phyloP scores from a whole-genome alignment of 92 coral and sea anemone species.

The Epizoanthus ramosus region DNA sequence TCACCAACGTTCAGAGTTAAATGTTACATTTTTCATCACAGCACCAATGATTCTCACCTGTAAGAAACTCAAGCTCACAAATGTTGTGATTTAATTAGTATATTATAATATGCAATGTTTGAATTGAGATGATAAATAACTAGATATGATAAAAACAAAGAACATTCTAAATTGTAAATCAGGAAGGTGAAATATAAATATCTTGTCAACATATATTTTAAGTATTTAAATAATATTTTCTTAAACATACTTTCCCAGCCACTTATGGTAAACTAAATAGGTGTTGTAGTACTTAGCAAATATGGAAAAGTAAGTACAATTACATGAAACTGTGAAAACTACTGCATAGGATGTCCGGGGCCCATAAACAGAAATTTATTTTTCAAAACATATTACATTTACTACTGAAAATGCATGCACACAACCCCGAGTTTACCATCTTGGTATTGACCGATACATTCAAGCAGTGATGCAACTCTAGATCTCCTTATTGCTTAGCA shows the following conservation, averaged over 20 bases:
- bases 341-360: too few species aligned
- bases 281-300: too few species aligned
- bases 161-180: too few species aligned
- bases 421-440: background rate
- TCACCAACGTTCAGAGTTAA: background rate
- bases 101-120: background rate
- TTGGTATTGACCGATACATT: background rate
- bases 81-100: background rate
- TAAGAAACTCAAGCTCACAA: slow-evolving; percentile 37
- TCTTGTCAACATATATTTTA: too few species aligned
- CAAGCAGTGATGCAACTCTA: background rate
- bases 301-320: too few species aligned
- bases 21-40: background rate
- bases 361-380: too few species aligned
- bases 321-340: too few species aligned
- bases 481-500: background rate
- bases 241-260: too few species aligned
- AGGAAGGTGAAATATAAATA: too few species aligned
- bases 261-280: too few species aligned
- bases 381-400: background rate
- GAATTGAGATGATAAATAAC: background rate
- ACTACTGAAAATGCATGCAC: background rate
- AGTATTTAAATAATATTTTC: too few species aligned
- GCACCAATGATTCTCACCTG: slow-evolving; percentile 16
- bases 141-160: too few species aligned